A percentile compares a stretch with the other conserved stretches of the same genome.
Conservation (phyloP, 2,797 vertebrate genomes). For the Acrocephalus scirpaceus region DNA sequence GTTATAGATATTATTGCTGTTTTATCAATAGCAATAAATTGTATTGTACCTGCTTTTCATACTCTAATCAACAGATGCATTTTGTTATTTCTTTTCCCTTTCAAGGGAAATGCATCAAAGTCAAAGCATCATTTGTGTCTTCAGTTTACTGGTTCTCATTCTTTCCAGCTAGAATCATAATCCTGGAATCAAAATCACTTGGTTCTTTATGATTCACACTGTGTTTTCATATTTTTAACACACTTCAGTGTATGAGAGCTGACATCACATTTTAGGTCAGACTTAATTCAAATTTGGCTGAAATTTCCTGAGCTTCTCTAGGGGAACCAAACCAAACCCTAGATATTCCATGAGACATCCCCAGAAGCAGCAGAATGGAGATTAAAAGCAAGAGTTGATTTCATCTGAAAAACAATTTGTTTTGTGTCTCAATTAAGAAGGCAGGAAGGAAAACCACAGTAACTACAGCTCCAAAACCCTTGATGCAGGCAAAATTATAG, state of each 20-base stretch:
- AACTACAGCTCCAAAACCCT: not conserved
- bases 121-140: not conserved
- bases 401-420: not conserved
- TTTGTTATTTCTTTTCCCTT: not conserved
- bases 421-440: not conserved
- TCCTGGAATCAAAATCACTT: not conserved
- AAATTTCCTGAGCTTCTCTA: not conserved
- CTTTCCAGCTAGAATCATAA: not conserved
- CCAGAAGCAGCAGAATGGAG: not conserved
- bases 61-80: not conserved
- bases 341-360: not conserved
- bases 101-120: not conserved
- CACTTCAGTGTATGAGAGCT: not conserved
- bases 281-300: not conserved
- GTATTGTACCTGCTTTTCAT: not conserved
- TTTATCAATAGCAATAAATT: not conserved
- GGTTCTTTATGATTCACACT: not conserved
- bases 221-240: conserved; percentile 6
- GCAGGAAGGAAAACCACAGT: not conserved
- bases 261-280: not conserved
- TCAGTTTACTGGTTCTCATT: not conserved
- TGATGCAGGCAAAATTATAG: not conserved
- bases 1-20: not conserved
- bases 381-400: not conserved
- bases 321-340: not conserved